Conservation (phyloP, 2,113 vertebrate species). For the Lasiurus cinereus region DNA sequence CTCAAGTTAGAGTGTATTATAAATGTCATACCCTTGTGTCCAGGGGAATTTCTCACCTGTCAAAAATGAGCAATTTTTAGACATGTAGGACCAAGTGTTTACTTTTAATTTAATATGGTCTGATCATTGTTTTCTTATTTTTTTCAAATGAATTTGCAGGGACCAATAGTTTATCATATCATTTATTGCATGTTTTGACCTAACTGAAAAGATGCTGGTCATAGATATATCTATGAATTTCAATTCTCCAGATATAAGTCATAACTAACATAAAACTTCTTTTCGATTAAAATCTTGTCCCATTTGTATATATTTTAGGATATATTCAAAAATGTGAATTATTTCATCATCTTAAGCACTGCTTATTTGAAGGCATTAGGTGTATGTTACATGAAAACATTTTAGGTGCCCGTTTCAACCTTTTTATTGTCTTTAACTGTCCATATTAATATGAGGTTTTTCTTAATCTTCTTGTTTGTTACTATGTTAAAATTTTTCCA, state of each 20-base stretch:
- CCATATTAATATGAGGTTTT: background rate
- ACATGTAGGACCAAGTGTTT: background rate
- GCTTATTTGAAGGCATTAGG: background rate
- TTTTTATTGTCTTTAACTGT: background rate
- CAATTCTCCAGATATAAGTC: background rate
- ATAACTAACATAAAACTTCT: background rate
- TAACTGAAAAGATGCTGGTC: background rate
- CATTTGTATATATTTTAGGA: background rate
- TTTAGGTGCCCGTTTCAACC: background rate
- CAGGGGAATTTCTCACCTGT: background rate
- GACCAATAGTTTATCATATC: background rate
- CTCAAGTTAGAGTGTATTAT: background rate
- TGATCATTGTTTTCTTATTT: background rate
- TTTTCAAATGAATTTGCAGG: background rate
- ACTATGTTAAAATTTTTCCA: background rate
- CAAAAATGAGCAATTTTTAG: background rate
- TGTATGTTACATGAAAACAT: background rate
- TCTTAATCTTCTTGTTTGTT: background rate
- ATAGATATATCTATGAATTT: background rate
- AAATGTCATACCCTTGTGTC: background rate
- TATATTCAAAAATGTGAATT: background rate
- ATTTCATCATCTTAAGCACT: background rate
- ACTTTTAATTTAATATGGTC: background rate
- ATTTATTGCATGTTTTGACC: background rate
- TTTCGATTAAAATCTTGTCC: background rate